Percentiles rank a stretch among this genome's conserved stretches.
Conservation (phyloP, 2,888 invertebrate species). For the Norana najaformis region DNA sequence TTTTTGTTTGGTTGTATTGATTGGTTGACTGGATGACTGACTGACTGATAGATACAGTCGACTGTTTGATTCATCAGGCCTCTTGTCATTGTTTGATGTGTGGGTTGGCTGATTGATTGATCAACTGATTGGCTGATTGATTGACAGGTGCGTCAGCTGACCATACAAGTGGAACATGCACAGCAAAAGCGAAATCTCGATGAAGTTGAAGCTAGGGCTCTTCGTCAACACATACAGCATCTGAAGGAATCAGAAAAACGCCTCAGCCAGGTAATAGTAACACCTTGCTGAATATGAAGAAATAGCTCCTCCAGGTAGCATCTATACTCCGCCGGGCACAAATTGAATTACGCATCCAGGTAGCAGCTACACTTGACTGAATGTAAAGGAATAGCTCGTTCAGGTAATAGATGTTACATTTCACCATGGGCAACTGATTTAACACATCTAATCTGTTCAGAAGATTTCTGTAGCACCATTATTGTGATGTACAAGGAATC, state of each 20-base stretch:
- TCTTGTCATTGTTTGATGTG: too few relatives aligned
- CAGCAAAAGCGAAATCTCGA: conserved; percentile 80
- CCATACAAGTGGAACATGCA: conserved; percentile 88
- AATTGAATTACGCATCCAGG: background rate
- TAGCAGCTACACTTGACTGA: background rate
- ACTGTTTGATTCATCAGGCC: too few relatives aligned
- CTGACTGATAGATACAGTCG: background rate
- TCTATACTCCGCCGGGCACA: background rate
- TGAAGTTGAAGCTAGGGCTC: conserved; percentile 77
- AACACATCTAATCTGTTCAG: background rate
- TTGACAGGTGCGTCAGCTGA: conserved; percentile 63
- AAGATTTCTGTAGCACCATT: background rate
- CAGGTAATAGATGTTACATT: background rate
- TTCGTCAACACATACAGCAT: conserved; percentile 74
- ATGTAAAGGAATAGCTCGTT: background rate
- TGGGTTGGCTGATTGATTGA: background rate
- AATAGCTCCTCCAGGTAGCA: background rate
- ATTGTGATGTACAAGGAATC: background rate
- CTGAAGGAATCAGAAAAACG: conserved; percentile 76
- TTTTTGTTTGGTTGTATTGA: background rate
- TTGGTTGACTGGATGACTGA: background rate
- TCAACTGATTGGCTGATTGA: background rate
- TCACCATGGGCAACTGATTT: background rate
- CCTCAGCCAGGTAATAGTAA: conserved; percentile 59
- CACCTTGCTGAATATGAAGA: background rate